These are phyloP conservation scores for Camponotus floridanus DNA, from an alignment of 1,140 invertebrate species.

Conservation along the genomic window DNA sequence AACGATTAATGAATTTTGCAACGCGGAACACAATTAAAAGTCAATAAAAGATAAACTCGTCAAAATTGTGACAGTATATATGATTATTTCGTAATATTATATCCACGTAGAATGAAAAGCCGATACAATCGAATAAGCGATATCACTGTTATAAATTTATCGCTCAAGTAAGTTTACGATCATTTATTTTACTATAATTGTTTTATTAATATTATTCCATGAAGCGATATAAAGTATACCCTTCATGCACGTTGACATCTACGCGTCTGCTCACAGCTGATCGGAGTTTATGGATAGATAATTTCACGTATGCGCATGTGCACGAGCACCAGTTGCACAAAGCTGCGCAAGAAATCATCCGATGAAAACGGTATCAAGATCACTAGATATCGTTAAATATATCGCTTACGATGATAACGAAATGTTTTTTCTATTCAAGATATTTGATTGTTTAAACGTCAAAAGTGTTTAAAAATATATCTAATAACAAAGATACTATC, in stretches of 20 bases:
- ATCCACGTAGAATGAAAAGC: constrained; percentile 53
- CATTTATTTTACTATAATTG: neutral
- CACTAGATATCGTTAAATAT: neutral
- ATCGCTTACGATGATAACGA: neutral
- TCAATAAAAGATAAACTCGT: constrained; percentile 63
- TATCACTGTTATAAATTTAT: too few species aligned
- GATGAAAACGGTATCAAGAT: constrained; percentile 6
- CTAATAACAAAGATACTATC: neutral
- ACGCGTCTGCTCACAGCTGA: constrained; percentile 48
- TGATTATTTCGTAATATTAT: neutral
- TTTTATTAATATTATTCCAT: constrained; percentile 1
- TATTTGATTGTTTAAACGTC: neutral
- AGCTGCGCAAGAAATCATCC: constrained; percentile 39
- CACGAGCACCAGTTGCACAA: constrained; percentile 76
- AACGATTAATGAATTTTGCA: constrained; percentile 76
- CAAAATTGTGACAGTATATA: constrained; percentile 39
- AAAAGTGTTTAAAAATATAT: neutral
- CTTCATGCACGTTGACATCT: neutral
- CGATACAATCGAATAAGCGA: neutral
- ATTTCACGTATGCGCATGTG: constrained; percentile 52
- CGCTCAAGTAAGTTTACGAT: neutral
- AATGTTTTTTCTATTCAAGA: neutral
- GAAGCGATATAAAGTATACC: neutral
- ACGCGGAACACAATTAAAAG: constrained; percentile 49
- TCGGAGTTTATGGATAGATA: constrained; percentile 42